These are phyloP conservation scores for Sinelater perroti DNA, from an alignment of 2,888 invertebrate species.

Conservation along the genomic window DNA sequence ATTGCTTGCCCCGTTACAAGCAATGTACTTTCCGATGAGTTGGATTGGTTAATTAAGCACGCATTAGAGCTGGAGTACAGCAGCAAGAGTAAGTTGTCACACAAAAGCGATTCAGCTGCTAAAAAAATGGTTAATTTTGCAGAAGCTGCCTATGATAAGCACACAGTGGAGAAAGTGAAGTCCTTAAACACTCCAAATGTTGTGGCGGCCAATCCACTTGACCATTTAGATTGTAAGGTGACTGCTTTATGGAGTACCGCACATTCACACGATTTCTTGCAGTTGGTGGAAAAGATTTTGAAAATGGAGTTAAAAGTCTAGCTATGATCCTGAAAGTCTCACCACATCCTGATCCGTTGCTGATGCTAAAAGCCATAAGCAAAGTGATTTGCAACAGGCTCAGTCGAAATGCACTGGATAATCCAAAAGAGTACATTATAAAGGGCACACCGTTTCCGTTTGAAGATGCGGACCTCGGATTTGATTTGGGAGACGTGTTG, in stretches of 20 bases:
- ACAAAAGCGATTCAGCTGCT: no score
- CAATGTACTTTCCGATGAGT: conserved; percentile 70
- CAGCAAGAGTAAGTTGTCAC: conserved; percentile 71
- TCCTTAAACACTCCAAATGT: conserved; percentile 73
- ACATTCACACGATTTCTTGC: conserved; percentile 53
- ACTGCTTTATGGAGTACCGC: background rate
- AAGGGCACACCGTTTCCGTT: conserved; percentile 76
- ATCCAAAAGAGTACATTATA: conserved; percentile 63
- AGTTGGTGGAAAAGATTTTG: conserved; percentile 87
- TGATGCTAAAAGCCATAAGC: conserved; percentile 75
- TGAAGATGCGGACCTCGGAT: conserved; percentile 72
- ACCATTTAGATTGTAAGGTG: conserved; percentile 84
- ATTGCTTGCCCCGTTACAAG: conserved; percentile 75
- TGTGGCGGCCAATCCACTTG: conserved; percentile 82
- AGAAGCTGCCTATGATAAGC: conserved; percentile 76
- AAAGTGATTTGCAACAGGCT: conserved; percentile 69
- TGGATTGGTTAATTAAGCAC: conserved; percentile 87
- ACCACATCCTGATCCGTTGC: conserved; percentile 81
- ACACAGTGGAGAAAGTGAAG: conserved; percentile 70
- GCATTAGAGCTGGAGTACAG: conserved; percentile 86
- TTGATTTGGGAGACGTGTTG: conserved; percentile 70
- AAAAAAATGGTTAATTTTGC: no score
- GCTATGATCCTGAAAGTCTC: conserved; percentile 82
- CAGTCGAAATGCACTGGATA: conserved; percentile 66
- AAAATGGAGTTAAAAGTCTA: conserved; percentile 80